phyloP scores from a whole-genome alignment of 2,113 vertebrate genomes.

The Alligator mississippiensis region DNA sequence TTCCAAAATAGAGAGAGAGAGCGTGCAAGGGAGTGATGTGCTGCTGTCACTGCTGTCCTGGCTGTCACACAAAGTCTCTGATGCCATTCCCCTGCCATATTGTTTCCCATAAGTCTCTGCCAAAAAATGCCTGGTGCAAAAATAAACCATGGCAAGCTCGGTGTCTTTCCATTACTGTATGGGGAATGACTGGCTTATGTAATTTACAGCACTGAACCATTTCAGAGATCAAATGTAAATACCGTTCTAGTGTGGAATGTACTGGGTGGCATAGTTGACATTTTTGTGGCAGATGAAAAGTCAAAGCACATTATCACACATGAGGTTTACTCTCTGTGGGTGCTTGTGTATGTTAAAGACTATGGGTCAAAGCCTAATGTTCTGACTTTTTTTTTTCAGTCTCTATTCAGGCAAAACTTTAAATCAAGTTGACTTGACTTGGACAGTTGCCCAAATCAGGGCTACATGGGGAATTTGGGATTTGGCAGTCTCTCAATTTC shows the following conservation, averaged over 20 bases:
- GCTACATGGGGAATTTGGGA: constrained; percentile 8
- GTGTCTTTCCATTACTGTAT: constrained; percentile 66
- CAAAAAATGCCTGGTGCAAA: constrained; percentile 64
- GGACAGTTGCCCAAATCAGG: constrained; percentile 51
- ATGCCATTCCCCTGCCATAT: constrained; percentile 49
- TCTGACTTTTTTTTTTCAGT: constrained; percentile 51
- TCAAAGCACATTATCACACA: constrained; percentile 35
- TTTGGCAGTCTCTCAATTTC: neutral
- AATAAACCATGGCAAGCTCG: constrained; percentile 51
- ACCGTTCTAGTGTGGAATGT: constrained; percentile 38
- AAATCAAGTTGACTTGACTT: constrained; percentile 35
- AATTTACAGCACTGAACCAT: constrained; percentile 10
- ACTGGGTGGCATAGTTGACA: constrained; percentile 22
- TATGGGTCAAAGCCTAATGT: constrained; percentile 25
- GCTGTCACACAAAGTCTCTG: neutral
- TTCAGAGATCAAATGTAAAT: constrained; percentile 47
- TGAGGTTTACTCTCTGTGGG: constrained; percentile 15
- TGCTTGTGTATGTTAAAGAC: neutral
- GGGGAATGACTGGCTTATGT: constrained; percentile 57
- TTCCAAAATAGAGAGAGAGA: constrained; percentile 36
- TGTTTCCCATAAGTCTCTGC: constrained; percentile 52
- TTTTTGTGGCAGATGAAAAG: constrained; percentile 62
- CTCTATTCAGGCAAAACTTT: constrained; percentile 43
- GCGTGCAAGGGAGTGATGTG: neutral
- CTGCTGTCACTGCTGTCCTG: neutral